phyloP scores from a whole-genome alignment of 2,113 vertebrate genomes.

The Oreochromis aureus region DNA sequence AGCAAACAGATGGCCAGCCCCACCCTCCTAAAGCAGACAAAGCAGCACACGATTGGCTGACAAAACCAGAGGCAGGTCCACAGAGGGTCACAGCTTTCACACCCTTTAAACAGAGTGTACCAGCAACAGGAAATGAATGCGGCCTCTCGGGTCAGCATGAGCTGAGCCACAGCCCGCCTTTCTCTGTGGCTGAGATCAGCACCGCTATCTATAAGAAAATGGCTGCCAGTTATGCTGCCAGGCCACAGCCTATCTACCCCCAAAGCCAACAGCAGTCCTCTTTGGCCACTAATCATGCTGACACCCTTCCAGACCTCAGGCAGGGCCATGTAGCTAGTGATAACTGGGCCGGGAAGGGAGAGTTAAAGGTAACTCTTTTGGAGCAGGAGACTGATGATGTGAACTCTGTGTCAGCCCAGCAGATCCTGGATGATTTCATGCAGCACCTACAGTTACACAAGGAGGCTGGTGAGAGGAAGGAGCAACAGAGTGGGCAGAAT shows the following conservation, averaged over 20 bases:
- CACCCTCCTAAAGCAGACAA: constrained; percentile 14
- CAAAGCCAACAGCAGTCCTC: background rate
- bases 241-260: constrained; percentile 18
- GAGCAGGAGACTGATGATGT: constrained; percentile 12
- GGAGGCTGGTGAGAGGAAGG: constrained; percentile 3
- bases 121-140: background rate
- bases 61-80: constrained; percentile 22
- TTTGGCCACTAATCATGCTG: background rate
- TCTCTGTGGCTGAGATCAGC: constrained; percentile 50
- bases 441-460: constrained; percentile 49
- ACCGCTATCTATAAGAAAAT: constrained; percentile 50
- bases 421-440: constrained; percentile 68
- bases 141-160: background rate
- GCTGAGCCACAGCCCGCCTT: constrained; percentile 14
- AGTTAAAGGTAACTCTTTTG: background rate
- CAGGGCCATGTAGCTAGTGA: background rate
- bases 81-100: constrained; percentile 60
- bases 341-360: background rate
- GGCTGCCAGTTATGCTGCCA: constrained; percentile 27
- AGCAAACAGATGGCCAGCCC: constrained; percentile 8
- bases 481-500: constrained; percentile 15
- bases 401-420: constrained; percentile 61
- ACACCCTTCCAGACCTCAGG: background rate
- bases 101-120: constrained; percentile 46
- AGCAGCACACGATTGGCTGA: constrained; percentile 32